Percentiles rank a stretch among this genome's conserved stretches.
Conservation (phyloP, 2,888 invertebrate species). For the Agrilus mali region DNA sequence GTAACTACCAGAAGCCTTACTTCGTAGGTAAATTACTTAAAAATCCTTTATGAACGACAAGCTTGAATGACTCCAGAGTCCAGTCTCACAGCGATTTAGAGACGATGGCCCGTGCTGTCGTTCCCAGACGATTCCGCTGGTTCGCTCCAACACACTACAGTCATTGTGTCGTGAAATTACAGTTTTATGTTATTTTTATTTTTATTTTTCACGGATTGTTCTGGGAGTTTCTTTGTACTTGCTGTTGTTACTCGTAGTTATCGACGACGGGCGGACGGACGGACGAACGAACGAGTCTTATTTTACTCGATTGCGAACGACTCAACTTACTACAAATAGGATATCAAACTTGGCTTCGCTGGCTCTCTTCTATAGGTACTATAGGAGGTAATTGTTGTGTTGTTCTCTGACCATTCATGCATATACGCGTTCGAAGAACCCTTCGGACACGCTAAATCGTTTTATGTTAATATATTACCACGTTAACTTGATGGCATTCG, state of each 20-base stretch:
- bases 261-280: background rate
- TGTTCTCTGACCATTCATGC: no score
- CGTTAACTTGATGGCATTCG: no score
- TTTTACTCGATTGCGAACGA: background rate
- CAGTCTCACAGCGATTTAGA: conserved; percentile 6
- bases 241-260: background rate
- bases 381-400: no score
- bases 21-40: conserved; percentile 13
- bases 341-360: conserved; percentile 1
- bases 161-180: conserved; percentile 13
- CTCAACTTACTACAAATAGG: background rate
- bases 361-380: background rate
- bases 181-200: conserved; percentile 1
- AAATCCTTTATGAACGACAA: conserved; percentile 16
- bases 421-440: no score
- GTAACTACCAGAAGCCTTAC: conserved; percentile 4
- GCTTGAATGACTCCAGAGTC: conserved; percentile 12
- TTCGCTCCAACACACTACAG: conserved; percentile 7
- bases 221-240: no score
- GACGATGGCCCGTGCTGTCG: background rate
- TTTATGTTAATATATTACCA: no score
- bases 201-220: no score
- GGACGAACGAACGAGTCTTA: background rate
- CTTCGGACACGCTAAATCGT: no score
- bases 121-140: background rate